Evolutionary conservation across 2,113 vertebrate species (phyloP), one percentile per base, ranked within the genome.

Genomic region (Promerops cafer): DNA sequence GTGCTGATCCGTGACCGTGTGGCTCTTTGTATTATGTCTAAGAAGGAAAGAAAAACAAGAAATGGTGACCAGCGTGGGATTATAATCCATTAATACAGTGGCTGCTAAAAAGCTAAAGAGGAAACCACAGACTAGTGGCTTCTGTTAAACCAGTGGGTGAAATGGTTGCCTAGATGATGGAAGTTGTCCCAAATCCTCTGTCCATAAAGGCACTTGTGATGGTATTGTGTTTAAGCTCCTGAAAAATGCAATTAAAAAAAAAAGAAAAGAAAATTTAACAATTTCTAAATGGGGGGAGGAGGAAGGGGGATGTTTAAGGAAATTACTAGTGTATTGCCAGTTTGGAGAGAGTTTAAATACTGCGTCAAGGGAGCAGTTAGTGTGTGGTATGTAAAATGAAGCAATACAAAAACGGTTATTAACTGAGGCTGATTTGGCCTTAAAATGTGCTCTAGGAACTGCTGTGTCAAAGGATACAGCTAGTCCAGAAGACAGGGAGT

Each of bases 291-390:
- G 45, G 13, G 27, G 28, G 11, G 47, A 22, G 14, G 13, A 42
- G 4, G 13, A 9, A 18, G 30, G 35, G 53, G 18, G 22, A 50
- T 77, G 49, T 64, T 74, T 77, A 83, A 81, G 88, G 85, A 95
- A 96, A 96, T 86, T 93, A 70, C 71, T 77, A 93, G 82, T 49
- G 22, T 74, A 40, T 83, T 94, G 92, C 92, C 92, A 96, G 90
- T 89, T 96, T 94, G 96, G 94, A 96, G 92, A 96, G 96, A 96
- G 94, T 96, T 96, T 96, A 96, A 88, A 52, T 88, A 71, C 85
- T 86, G 82, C 3, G 40, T 96, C 94, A 96, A 94, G 92, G 94
- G 94, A 94, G 83, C 75, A 26, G 94, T 95, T 97, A 95, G 83
- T 56, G 72, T 95, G 94, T 93, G 95, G 93, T 96, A 96, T 97